These are phyloP conservation scores for Agriopis aurantiaria DNA, from an alignment of 2,888 invertebrate genomes.

Conservation along the genomic window DNA sequence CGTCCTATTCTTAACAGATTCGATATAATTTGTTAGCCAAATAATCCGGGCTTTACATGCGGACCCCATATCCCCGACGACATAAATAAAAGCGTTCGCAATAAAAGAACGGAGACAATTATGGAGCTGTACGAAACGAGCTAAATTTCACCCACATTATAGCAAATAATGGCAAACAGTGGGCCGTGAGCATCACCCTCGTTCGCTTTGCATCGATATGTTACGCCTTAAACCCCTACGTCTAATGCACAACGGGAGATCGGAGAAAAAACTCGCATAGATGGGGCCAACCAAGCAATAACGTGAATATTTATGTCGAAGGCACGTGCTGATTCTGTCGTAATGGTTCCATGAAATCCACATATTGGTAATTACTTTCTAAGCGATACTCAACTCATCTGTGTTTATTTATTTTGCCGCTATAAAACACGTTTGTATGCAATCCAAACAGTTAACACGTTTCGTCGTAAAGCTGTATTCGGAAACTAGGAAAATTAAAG, in stretches of 20 bases:
- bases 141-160: constrained; percentile 85
- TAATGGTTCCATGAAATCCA: constrained; percentile 79
- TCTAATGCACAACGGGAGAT: constrained; percentile 82
- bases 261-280: constrained; percentile 70
- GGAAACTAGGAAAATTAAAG: constrained; percentile 60
- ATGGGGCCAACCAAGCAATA: constrained; percentile 71
- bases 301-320: constrained; percentile 82
- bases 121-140: constrained; percentile 77
- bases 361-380: constrained; percentile 78
- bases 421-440: constrained; percentile 35
- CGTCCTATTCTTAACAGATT: constrained; percentile 82
- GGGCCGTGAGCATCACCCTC: constrained; percentile 76
- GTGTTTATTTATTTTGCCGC: constrained; percentile 28
- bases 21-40: constrained; percentile 85
- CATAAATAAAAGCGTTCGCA: constrained; percentile 66
- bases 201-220: constrained; percentile 73
- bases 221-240: constrained; percentile 80
- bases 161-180: constrained; percentile 84
- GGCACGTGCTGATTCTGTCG: constrained; percentile 80
- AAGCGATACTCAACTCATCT: constrained; percentile 42
- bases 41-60: constrained; percentile 83
- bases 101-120: constrained; percentile 82
- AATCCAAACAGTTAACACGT: constrained; percentile 40
- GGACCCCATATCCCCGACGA: constrained; percentile 54
- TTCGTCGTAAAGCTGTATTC: constrained; percentile 50